Conservation (phyloP, 1,140 invertebrate genomes). For the Prorops nasuta region DNA sequence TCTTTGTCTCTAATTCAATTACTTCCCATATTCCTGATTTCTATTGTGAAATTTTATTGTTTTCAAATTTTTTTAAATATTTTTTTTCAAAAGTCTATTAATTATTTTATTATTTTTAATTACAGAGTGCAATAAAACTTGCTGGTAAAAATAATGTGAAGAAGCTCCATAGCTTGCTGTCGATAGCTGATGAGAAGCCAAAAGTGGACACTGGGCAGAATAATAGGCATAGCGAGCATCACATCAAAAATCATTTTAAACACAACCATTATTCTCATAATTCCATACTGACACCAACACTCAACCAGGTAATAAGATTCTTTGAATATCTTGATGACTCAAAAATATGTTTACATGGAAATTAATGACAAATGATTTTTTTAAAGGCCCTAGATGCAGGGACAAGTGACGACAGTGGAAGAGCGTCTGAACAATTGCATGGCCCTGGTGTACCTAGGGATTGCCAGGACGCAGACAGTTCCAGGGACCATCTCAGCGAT, state of each 20-base stretch:
- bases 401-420: conserved; percentile 75
- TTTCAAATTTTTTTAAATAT: no score
- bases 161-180: conserved; percentile 56
- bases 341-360: neutral
- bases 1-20: no score
- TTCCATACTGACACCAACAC: conserved; percentile 55
- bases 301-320: conserved; percentile 47
- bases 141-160: conserved; percentile 61
- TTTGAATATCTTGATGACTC: neutral
- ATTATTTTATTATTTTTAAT: conserved; percentile 33
- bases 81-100: no score
- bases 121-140: conserved; percentile 62
- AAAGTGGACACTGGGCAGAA: conserved; percentile 61
- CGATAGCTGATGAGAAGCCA: conserved; percentile 60
- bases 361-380: conserved; percentile 1
- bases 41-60: no score
- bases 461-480: conserved; percentile 70
- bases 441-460: conserved; percentile 69
- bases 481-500: conserved; percentile 76
- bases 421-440: conserved; percentile 73
- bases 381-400: conserved; percentile 71
- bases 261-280: conserved; percentile 55
- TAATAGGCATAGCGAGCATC: conserved; percentile 56
- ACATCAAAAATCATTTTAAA: conserved; percentile 56
- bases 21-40: no score